Evolutionary conservation across 2,888 invertebrate genomes (phyloP).

Genomic region (Parthenolecanium corni): DNA sequence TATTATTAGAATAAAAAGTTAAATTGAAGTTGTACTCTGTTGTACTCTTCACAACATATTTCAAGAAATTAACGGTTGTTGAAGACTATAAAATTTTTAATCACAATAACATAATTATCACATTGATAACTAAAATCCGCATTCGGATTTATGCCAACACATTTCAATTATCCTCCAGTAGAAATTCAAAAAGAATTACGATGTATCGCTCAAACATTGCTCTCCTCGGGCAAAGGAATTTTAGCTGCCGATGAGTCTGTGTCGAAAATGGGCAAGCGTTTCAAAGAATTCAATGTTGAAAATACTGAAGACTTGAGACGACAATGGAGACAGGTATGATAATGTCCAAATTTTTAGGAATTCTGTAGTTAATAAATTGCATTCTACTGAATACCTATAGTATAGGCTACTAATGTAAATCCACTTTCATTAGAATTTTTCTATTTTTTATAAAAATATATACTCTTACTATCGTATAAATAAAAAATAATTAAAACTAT

Average conservation of each 20-base stretch:
- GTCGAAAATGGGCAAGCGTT: slow-evolving; percentile 77
- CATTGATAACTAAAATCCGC: slow-evolving; percentile 1
- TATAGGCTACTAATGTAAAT: too few species aligned
- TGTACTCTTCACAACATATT: background rate
- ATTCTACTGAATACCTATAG: too few species aligned
- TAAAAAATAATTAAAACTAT: too few species aligned
- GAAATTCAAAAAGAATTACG: slow-evolving; percentile 80
- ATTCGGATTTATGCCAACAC: slow-evolving; percentile 51
- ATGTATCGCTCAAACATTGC: slow-evolving; percentile 77
- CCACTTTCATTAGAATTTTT: too few species aligned
- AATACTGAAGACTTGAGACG: slow-evolving; percentile 88
- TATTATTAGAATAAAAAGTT: too few species aligned
- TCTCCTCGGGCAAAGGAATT: slow-evolving; percentile 89
- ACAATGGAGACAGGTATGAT: slow-evolving; percentile 44
- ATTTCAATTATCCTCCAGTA: slow-evolving; percentile 64
- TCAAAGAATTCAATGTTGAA: slow-evolving; percentile 76
- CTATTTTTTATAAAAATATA: too few species aligned
- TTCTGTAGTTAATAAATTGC: too few species aligned
- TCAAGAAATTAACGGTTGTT: slow-evolving; percentile 9
- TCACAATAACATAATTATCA: background rate
- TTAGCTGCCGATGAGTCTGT: slow-evolving; percentile 97
- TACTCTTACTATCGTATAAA: too few species aligned
- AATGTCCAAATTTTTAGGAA: too few species aligned
- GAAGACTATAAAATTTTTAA: background rate
- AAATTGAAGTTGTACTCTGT: too few species aligned